Evolutionary conservation across 2,797 vertebrate species (phyloP), one percentile per base, ranked within the genome.

Genomic region (Trachurus trachurus): DNA sequence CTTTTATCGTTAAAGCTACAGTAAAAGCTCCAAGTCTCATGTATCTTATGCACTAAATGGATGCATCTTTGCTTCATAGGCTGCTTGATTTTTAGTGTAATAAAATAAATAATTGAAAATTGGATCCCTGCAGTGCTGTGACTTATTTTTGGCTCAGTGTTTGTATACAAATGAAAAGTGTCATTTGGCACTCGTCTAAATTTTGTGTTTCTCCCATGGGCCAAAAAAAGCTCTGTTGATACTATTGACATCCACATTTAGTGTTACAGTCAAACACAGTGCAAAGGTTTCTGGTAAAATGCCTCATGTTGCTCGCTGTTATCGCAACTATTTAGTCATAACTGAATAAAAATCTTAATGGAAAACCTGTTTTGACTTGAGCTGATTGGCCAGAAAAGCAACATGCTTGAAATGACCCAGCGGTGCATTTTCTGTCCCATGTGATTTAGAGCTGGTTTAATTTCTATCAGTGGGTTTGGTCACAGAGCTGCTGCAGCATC

Each of bases 371-470:
- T 26, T 19, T 39, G 53, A 8, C 50, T 22, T 50, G 26, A 31
- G 49, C 9, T 16, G n/a, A 61, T 52, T 44, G 53, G n/a, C 44
- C 53, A 19, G 9, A 42, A 12, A 44, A 7, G 10, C 26, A 16
- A 2, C 39, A 34, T 49, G 31, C 15, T 31, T 22, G 2, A 13
- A 63, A 16, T 15, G 12, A 52, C 31, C 56, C 13, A 6, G 13
- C 19, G 40, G n/a, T 8, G 57, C 22, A 11, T 37, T 71, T 76
- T 65, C 2, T 59, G 13, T 22, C 29, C 9, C 15, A 6, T 9
- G 31, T 40, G 15, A 56, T 82, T 82, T 64, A 47, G 9, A 17
- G 53, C 26, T 47, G 42, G 60, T 73, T 67, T 19, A 50, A 49
- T 31, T 15, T 63, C 50, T 60, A 67, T 61, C 60, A 22, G 76